Conservation (phyloP, 1,140 invertebrate species). For the Bombus impatiens region DNA sequence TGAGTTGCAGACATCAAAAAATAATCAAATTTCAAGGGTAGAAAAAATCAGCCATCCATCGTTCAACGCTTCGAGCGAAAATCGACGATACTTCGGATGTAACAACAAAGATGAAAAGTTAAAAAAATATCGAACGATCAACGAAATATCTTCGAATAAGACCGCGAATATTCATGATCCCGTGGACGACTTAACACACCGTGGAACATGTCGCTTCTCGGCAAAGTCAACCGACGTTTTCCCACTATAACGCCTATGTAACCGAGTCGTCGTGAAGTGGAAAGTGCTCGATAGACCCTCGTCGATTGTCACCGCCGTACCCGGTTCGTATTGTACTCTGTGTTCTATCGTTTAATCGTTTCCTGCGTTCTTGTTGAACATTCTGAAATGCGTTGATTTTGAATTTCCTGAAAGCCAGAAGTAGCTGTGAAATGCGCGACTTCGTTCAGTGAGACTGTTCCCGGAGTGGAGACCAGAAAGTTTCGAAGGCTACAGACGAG, state of each 20-base stretch:
- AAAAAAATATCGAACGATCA: neutral
- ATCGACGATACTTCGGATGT: too few relatives aligned
- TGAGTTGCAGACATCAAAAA: neutral
- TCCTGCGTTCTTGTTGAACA: neutral
- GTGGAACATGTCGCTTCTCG: neutral
- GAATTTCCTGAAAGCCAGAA: neutral
- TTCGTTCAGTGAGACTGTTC: neutral
- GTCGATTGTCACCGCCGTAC: conserved; percentile 9
- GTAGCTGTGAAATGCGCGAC: neutral
- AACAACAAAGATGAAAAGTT: too few relatives aligned
- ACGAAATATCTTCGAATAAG: neutral
- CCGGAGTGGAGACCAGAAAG: neutral
- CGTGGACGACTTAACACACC: neutral
- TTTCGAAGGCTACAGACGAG: neutral
- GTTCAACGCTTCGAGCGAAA: too few relatives aligned
- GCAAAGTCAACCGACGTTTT: conserved; percentile 47
- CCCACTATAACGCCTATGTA: conserved; percentile 40
- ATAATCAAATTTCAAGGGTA: neutral
- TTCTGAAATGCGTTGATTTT: too few relatives aligned
- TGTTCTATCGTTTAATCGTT: neutral
- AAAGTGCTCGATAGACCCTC: neutral
- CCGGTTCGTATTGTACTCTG: neutral
- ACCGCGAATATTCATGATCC: neutral
- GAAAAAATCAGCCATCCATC: too few relatives aligned
- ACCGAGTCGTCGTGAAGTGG: conserved; percentile 11